phyloP scores from a whole-genome alignment of 1,140 invertebrate species.

The Nomia melanderi region DNA sequence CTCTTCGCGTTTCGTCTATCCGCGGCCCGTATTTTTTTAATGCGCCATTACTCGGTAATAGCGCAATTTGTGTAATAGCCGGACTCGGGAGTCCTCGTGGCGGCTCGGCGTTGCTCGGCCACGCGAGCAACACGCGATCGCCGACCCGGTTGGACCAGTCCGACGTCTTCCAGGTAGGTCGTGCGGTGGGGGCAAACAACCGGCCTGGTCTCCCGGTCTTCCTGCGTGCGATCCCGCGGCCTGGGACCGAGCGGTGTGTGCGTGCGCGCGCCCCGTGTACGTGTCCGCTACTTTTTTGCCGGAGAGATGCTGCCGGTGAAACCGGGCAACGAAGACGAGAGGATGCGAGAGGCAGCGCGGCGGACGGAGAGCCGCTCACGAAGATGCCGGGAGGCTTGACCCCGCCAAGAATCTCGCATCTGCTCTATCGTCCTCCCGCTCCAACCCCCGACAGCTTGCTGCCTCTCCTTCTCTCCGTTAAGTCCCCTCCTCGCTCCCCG shows the following conservation, averaged over 20 bases:
- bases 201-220: constrained; percentile 46
- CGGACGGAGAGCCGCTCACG: constrained; percentile 46
- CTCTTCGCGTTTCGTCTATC: constrained; percentile 44
- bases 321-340: constrained; percentile 38
- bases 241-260: constrained; percentile 41
- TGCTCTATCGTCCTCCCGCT: constrained; percentile 54
- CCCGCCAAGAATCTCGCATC: constrained; percentile 73
- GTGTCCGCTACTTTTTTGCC: constrained; percentile 59
- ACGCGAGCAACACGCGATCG: constrained; percentile 80
- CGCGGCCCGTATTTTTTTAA: constrained; percentile 66
- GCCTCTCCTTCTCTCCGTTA: constrained; percentile 14
- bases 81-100: constrained; percentile 67
- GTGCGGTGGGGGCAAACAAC: constrained; percentile 48
- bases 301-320: constrained; percentile 28
- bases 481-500: neutral
- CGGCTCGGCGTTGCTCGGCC: constrained; percentile 70
- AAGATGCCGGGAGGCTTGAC: constrained; percentile 68
- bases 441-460: constrained; percentile 25
- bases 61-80: constrained; percentile 75
- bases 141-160: constrained; percentile 66
- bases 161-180: constrained; percentile 47
- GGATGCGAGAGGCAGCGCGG: neutral
- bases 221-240: constrained; percentile 38
- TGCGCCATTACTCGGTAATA: constrained; percentile 70
- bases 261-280: constrained; percentile 24